Evolutionary conservation across 2,113 vertebrate species (phyloP).

Genomic region (Gopherus flavomarginatus): DNA sequence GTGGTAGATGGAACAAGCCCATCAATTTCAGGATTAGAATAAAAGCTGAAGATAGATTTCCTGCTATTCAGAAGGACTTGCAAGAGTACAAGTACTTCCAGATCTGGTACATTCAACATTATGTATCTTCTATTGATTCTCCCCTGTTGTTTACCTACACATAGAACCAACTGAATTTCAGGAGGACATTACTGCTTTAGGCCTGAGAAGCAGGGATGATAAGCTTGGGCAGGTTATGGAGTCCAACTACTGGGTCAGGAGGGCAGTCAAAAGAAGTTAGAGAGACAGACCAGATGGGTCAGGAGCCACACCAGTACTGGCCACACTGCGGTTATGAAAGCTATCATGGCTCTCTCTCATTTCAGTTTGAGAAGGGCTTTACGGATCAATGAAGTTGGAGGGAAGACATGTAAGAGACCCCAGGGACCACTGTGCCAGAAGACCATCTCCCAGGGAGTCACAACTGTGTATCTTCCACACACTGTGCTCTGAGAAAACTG

Average conservation of each 20-base stretch:
- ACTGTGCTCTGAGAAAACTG: not conserved
- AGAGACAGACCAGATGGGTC: not conserved
- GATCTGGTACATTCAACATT: no score
- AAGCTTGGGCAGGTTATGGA: no score
- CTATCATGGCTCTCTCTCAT: not conserved
- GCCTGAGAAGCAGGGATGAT: no score
- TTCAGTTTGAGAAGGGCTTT: not conserved
- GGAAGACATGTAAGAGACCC: not conserved
- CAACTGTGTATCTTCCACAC: not conserved
- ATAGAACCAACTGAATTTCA: not conserved
- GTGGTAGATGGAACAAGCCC: not conserved
- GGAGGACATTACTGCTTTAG: not conserved
- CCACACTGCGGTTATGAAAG: not conserved
- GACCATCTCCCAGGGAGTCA: not conserved
- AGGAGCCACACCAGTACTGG: not conserved
- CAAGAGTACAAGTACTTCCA: no score
- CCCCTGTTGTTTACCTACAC: no score
- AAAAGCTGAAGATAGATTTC: not conserved
- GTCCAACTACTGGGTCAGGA: no score
- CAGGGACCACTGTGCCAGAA: not conserved
- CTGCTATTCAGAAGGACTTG: no score
- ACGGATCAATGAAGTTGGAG: not conserved
- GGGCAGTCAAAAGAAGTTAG: no score
- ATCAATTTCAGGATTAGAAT: not conserved
- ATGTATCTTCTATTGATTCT: no score